These are phyloP conservation scores for Brenthis daphne DNA, from an alignment of 2,888 invertebrate genomes.

Conservation along the genomic window DNA sequence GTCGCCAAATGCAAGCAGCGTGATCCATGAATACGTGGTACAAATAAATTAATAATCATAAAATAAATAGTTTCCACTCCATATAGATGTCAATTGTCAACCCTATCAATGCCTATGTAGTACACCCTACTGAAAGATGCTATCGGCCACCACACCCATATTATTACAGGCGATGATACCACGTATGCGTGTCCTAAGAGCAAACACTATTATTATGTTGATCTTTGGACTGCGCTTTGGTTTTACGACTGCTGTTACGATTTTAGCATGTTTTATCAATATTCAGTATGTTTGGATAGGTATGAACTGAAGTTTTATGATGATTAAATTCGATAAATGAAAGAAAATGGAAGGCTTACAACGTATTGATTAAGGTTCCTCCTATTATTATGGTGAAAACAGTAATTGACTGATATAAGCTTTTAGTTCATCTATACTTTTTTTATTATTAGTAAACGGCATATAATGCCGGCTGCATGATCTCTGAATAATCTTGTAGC, in stretches of 20 bases:
- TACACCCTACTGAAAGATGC: slow-evolving; percentile 72
- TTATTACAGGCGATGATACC: slow-evolving; percentile 61
- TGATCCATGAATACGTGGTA: no score
- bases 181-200: slow-evolving; percentile 51
- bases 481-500: no score
- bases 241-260: slow-evolving; percentile 13
- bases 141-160: slow-evolving; percentile 72
- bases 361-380: no score
- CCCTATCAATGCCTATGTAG: slow-evolving; percentile 47
- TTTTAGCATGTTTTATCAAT: slow-evolving; percentile 19
- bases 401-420: no score
- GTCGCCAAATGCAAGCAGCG: no score
- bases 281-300: slow-evolving; percentile 7
- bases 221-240: slow-evolving; percentile 29
- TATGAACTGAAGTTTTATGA: background rate
- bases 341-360: background rate
- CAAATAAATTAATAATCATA: no score
- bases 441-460: no score
- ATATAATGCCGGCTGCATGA: no score
- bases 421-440: no score
- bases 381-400: no score
- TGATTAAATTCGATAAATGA: background rate
- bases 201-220: slow-evolving; percentile 46
- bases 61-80: background rate
- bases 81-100: slow-evolving; percentile 6